Conservation (phyloP, 2,888 invertebrate species). For the Cosmopolites sordidus region DNA sequence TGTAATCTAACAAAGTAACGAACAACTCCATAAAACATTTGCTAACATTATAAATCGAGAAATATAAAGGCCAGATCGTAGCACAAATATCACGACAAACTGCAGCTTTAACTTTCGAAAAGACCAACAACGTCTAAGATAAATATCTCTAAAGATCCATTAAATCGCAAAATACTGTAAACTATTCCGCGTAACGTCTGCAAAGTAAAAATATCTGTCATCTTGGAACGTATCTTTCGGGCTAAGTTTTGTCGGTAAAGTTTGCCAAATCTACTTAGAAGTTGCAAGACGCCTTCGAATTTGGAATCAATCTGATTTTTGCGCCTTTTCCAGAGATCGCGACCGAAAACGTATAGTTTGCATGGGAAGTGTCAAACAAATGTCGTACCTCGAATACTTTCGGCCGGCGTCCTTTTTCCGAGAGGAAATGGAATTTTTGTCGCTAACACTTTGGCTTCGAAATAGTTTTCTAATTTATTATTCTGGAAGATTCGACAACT, state of each 20-base stretch:
- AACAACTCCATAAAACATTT: no score
- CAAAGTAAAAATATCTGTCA: slow-evolving; percentile 1
- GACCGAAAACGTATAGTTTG: background rate
- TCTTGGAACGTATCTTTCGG: background rate
- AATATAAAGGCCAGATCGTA: no score
- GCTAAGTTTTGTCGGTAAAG: slow-evolving; percentile 10
- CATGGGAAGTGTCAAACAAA: slow-evolving; percentile 1
- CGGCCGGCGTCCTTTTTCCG: background rate
- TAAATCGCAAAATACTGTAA: no score
- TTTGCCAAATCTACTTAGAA: slow-evolving; percentile 15
- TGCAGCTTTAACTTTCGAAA: no score
- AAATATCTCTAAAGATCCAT: no score
- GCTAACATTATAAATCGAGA: no score
- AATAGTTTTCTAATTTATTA: slow-evolving; percentile 1
- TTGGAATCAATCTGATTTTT: slow-evolving; percentile 13
- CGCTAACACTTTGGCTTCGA: background rate
- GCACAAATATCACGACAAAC: no score
- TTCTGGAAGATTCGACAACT: background rate
- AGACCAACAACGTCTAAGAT: no score
- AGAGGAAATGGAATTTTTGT: background rate
- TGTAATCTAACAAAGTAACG: no score
- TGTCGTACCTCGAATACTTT: background rate
- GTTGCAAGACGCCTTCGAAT: slow-evolving; percentile 11
- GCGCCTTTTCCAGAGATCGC: background rate
- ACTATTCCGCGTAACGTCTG: background rate